Percentiles rank a stretch among this genome's conserved stretches.
Conservation (phyloP, 2,113 vertebrate species). For the Ceyx cyanopectus region DNA sequence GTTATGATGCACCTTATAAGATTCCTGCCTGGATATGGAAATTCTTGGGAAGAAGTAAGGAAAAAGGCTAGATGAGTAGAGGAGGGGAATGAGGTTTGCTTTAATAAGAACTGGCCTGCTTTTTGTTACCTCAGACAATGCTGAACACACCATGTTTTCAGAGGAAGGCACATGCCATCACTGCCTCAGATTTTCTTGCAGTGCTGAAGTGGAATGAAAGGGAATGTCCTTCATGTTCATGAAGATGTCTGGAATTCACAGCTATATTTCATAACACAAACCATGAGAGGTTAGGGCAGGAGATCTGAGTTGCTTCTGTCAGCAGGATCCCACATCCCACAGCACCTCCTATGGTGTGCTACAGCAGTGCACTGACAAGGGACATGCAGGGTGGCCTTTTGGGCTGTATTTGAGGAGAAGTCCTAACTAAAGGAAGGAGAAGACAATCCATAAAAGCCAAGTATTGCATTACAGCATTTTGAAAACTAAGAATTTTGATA, state of each 20-base stretch:
- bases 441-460: neutral
- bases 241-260: neutral
- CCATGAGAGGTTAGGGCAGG: neutral
- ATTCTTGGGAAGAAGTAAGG: neutral
- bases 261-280: neutral
- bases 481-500: neutral
- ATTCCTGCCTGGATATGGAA: neutral
- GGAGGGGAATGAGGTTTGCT: neutral
- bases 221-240: neutral
- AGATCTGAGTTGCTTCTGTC: neutral
- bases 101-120: neutral
- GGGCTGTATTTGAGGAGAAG: accelerated
- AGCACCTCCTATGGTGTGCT: accelerated
- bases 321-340: neutral
- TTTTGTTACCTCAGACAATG: neutral
- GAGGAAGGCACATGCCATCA: neutral
- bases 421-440: neutral
- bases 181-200: neutral
- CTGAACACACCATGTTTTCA: neutral
- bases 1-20: accelerated
- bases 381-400: neutral
- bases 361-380: neutral
- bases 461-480: neutral
- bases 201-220: neutral
- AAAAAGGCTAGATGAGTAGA: neutral